Percentiles rank a stretch among this genome's conserved stretches.
Conservation (phyloP, 2,888 invertebrate species). For the Digitonthophagus gazella region DNA sequence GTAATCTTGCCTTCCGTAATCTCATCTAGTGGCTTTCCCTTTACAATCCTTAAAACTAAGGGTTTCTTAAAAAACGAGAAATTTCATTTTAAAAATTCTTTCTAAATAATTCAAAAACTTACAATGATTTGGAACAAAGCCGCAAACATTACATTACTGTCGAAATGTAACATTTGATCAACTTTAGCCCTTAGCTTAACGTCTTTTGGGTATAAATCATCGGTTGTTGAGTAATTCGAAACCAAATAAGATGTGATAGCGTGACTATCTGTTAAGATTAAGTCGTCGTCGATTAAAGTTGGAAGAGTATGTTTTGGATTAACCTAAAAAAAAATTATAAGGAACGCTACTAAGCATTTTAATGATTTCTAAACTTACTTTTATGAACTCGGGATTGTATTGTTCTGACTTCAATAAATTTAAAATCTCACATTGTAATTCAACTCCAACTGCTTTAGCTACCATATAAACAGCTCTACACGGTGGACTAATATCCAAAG, state of each 20-base stretch:
- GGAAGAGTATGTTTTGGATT: slow-evolving; percentile 59
- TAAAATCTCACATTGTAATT: slow-evolving; percentile 48
- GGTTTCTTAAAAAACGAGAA: no score
- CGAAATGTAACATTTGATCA: slow-evolving; percentile 57
- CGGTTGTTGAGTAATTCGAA: slow-evolving; percentile 55
- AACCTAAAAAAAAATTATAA: not conserved
- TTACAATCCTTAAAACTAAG: no score
- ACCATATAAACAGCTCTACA: slow-evolving; percentile 52
- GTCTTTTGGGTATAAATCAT: slow-evolving; percentile 58
- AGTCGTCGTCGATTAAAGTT: slow-evolving; percentile 57
- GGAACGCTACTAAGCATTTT: not conserved
- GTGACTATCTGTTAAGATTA: slow-evolving; percentile 53
- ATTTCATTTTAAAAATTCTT: no score
- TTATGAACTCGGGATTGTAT: slow-evolving; percentile 46
- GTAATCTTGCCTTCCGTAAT: no score
- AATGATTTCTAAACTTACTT: slow-evolving; percentile 37
- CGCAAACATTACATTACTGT: slow-evolving; percentile 54
- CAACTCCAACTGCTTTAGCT: slow-evolving; percentile 50
- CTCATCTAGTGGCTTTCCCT: no score
- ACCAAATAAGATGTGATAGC: slow-evolving; percentile 55
- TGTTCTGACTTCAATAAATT: slow-evolving; percentile 49
- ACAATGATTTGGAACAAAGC: slow-evolving; percentile 51
- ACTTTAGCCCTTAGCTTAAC: slow-evolving; percentile 53
- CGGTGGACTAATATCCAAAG: slow-evolving; percentile 47
- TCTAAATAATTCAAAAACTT: no score